These are phyloP conservation scores for Microdon myrmicae DNA, from an alignment of 2,888 invertebrate species.

Conservation along the genomic window DNA sequence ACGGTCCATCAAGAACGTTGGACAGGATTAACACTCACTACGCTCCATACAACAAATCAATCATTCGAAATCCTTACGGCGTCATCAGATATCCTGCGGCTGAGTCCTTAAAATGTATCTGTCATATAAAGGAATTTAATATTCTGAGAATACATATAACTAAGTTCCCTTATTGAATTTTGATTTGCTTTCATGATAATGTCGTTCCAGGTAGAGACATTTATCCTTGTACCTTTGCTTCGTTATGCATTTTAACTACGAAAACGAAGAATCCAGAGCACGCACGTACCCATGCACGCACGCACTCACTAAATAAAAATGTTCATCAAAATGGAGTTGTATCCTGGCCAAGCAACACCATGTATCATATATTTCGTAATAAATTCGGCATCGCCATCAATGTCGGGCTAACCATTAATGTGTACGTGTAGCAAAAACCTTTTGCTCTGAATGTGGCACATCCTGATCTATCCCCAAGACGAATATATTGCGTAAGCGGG, in stretches of 20 bases:
- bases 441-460: background rate
- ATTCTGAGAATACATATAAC: too few species aligned
- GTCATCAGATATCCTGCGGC: too few species aligned
- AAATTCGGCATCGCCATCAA: slow-evolving; percentile 34
- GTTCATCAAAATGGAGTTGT: slow-evolving; percentile 23
- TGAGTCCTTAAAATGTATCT: too few species aligned
- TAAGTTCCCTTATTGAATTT: slow-evolving; percentile 26
- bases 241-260: background rate
- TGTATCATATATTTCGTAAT: slow-evolving; percentile 15
- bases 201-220: slow-evolving; percentile 21
- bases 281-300: slow-evolving; percentile 8
- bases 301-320: slow-evolving; percentile 34
- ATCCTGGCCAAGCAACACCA: slow-evolving; percentile 1
- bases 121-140: too few species aligned
- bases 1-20: too few species aligned
- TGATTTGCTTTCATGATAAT: slow-evolving; percentile 12
- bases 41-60: too few species aligned
- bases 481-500: slow-evolving; percentile 32
- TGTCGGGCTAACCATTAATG: slow-evolving; percentile 28
- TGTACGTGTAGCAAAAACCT: slow-evolving; percentile 1
- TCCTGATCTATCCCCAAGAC: slow-evolving; percentile 16
- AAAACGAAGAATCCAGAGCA: too few species aligned
- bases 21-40: too few species aligned
- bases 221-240: background rate
- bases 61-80: too few species aligned